Evolutionary conservation across 2,113 vertebrate genomes (phyloP).

Genomic region (Osmerus eperlanus): DNA sequence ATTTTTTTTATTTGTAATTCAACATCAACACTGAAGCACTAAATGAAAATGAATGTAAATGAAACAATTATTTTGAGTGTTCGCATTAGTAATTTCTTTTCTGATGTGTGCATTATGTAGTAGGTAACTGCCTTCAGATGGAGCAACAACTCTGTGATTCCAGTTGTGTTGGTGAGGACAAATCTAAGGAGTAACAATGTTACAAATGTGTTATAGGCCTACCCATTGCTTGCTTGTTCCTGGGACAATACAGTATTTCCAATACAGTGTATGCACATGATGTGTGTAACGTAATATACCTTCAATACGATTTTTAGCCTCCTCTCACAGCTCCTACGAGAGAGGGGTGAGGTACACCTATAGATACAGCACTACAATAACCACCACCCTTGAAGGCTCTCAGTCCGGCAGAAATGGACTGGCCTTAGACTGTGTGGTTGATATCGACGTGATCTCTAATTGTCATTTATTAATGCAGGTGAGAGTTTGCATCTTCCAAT

Average conservation of each 20-base stretch:
- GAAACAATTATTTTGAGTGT: not conserved
- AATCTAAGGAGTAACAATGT: not conserved
- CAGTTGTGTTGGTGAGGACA: conserved; percentile 63
- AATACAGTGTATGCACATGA: conserved; percentile 2
- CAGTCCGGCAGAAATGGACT: conserved; percentile 67
- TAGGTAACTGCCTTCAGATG: conserved; percentile 42
- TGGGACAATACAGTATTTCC: too few species aligned
- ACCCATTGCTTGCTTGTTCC: not conserved
- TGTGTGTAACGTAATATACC: conserved; percentile 25
- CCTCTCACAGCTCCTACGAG: conserved; percentile 49
- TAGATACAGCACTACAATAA: conserved; percentile 71
- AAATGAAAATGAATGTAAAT: too few species aligned
- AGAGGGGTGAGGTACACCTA: conserved; percentile 74
- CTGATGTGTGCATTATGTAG: conserved; percentile 11
- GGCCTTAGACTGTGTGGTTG: conserved; percentile 74
- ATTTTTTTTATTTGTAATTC: too few species aligned
- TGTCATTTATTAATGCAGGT: conserved; percentile 81
- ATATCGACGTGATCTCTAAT: conserved; percentile 72
- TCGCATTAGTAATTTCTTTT: not conserved
- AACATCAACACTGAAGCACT: too few species aligned
- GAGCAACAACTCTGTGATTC: conserved; percentile 57
- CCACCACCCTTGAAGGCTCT: conserved; percentile 66
- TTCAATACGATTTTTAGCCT: not conserved
- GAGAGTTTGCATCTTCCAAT: conserved; percentile 36
- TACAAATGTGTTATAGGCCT: not conserved